A percentile compares a stretch with the other conserved stretches of the same genome.
Conservation (phyloP, 1,140 invertebrate genomes). For the Apis florea region DNA sequence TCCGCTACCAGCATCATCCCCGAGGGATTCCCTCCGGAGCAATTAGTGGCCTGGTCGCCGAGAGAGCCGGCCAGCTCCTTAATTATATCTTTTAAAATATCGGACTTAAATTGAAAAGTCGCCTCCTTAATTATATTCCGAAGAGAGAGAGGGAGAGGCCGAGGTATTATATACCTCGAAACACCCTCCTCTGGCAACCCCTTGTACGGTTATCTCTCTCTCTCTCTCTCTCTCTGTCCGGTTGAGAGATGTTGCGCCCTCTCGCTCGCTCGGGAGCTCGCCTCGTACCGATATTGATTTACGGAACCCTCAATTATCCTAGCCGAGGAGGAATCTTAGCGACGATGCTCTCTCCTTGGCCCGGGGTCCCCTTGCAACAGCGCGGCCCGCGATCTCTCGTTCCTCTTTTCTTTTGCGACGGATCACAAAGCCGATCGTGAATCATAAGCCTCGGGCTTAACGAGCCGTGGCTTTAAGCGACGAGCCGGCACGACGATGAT, state of each 20-base stretch:
- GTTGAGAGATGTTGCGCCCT: background rate
- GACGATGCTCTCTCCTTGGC: slow-evolving; percentile 37
- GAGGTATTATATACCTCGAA: slow-evolving; percentile 62
- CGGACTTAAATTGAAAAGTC: slow-evolving; percentile 77
- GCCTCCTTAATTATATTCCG: slow-evolving; percentile 74
- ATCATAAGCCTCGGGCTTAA: slow-evolving; percentile 70
- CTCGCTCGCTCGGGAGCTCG: background rate
- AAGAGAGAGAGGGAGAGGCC: background rate
- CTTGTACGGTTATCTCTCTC: background rate
- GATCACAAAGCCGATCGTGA: slow-evolving; percentile 67
- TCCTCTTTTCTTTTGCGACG: slow-evolving; percentile 54
- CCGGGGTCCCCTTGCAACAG: background rate
- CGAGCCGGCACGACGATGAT: slow-evolving; percentile 53
- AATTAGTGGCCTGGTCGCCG: slow-evolving; percentile 73
- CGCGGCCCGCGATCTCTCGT: slow-evolving; percentile 21
- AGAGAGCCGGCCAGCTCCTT: slow-evolving; percentile 66
- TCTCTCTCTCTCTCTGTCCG: background rate
- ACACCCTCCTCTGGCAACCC: slow-evolving; percentile 26
- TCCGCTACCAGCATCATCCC: slow-evolving; percentile 30
- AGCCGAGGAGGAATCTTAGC: slow-evolving; percentile 51
- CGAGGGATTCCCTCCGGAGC: slow-evolving; percentile 56
- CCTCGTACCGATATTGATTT: slow-evolving; percentile 67
- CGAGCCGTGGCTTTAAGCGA: slow-evolving; percentile 61
- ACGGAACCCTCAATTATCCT: slow-evolving; percentile 72
- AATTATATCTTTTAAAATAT: slow-evolving; percentile 78